These are phyloP conservation scores for Caranx ignobilis DNA, from an alignment of 2,113 vertebrate species.

Conservation along the genomic window DNA sequence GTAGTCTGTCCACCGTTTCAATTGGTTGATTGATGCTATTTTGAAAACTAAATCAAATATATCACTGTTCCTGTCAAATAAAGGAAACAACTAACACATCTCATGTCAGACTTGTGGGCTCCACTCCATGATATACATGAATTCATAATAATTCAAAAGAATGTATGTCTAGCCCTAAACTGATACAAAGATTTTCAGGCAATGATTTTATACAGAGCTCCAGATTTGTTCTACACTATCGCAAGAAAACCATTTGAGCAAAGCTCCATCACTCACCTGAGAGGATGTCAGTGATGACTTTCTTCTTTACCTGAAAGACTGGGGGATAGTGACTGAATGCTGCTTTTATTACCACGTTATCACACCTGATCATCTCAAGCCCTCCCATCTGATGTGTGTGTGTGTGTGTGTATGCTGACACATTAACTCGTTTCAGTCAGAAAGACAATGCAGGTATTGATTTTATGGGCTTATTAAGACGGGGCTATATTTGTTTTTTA, in stretches of 20 bases:
- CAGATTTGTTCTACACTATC: no score
- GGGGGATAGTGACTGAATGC: neutral
- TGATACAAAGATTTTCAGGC: neutral
- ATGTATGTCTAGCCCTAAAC: no score
- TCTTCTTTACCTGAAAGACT: neutral
- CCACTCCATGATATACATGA: no score
- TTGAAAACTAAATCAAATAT: neutral
- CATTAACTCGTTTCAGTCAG: neutral
- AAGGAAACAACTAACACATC: no score
- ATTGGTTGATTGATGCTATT: neutral
- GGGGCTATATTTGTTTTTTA: constrained; percentile 25
- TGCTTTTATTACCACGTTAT: constrained; percentile 54
- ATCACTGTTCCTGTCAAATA: no score
- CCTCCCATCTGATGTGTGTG: constrained; percentile 40
- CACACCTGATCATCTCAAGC: neutral
- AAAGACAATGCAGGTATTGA: constrained; percentile 10
- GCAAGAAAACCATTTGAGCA: neutral
- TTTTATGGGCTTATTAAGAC: neutral
- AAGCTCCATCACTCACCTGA: constrained; percentile 47
- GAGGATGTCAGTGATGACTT: constrained; percentile 13
- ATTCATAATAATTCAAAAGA: no score
- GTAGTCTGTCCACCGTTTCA: no score
- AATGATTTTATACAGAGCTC: neutral
- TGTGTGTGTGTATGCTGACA: neutral
- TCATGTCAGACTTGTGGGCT: no score